Percentiles rank a stretch among this genome's conserved stretches.
These are phyloP conservation scores for Zaprionus taronus DNA, from an alignment of 1,140 invertebrate species.

Conservation along the genomic window DNA sequence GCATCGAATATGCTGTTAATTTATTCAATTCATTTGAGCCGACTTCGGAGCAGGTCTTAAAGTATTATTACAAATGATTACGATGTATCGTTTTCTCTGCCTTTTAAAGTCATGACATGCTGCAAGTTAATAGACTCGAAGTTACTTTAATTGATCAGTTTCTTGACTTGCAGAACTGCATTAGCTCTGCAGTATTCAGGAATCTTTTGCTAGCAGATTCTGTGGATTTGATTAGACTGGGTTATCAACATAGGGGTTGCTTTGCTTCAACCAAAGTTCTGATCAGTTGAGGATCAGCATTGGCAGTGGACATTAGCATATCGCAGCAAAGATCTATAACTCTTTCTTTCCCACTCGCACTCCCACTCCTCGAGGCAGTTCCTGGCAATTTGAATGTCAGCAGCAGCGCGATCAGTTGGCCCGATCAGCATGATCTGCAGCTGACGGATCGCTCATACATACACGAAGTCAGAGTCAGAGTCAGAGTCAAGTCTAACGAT, in stretches of 20 bases:
- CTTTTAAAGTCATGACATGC: conserved; percentile 29
- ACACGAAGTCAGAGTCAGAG: conserved; percentile 7
- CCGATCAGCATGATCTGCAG: conserved; percentile 15
- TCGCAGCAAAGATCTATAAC: conserved; percentile 52
- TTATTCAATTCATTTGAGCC: conserved; percentile 39
- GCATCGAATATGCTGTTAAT: conserved; percentile 30
- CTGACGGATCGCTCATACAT: conserved; percentile 41
- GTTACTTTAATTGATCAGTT: conserved; percentile 1
- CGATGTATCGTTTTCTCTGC: conserved; percentile 32
- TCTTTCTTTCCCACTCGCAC: neutral
- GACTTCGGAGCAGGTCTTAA: conserved; percentile 24
- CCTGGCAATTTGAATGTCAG: conserved; percentile 42
- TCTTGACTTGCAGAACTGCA: neutral
- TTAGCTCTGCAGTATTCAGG: neutral
- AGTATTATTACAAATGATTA: conserved; percentile 25
- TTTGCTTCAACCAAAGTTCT: neutral
- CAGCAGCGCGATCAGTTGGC: conserved; percentile 17
- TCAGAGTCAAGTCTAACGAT: conserved; percentile 68
- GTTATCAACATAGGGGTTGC: neutral
- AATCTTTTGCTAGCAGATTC: neutral
- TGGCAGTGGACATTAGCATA: conserved; percentile 46
- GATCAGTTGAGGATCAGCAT: conserved; percentile 14
- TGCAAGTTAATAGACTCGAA: conserved; percentile 28
- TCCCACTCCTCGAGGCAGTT: neutral
- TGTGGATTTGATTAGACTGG: neutral